Evolutionary conservation across 2,113 vertebrate species (phyloP).

Genomic region (Forbesichthys papilliferus): DNA sequence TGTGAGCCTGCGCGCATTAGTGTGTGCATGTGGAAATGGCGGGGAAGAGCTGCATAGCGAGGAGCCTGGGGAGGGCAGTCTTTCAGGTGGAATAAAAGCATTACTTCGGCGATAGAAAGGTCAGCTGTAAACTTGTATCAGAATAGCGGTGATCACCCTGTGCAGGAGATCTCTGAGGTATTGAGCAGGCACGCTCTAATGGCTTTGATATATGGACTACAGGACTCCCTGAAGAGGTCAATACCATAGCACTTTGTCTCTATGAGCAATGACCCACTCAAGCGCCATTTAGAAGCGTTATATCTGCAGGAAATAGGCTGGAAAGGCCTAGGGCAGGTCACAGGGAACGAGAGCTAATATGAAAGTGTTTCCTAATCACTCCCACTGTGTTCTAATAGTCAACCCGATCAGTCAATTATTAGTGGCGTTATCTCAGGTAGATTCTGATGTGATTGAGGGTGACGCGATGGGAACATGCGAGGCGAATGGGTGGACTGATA

Average conservation of each 20-base stretch:
- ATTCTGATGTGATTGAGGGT: conserved; percentile 49
- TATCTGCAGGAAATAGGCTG: conserved; percentile 75
- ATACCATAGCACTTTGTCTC: conserved; percentile 76
- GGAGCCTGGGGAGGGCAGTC: conserved; percentile 18
- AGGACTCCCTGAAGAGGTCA: conserved; percentile 77
- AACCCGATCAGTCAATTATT: conserved; percentile 55
- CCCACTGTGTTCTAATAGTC: conserved; percentile 54
- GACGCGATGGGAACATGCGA: conserved; percentile 27
- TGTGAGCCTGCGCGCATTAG: background rate
- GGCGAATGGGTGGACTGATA: conserved; percentile 45
- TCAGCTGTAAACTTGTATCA: conserved; percentile 79
- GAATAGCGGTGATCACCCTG: conserved; percentile 79
- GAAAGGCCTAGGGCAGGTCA: conserved; percentile 63
- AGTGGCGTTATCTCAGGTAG: conserved; percentile 52
- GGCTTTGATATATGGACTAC: conserved; percentile 77
- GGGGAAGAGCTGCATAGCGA: background rate
- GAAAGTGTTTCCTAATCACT: conserved; percentile 67
- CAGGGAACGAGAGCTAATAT: conserved; percentile 58
- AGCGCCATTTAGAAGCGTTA: conserved; percentile 75
- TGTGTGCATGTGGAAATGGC: background rate
- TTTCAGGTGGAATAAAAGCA: conserved; percentile 76
- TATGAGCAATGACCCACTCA: conserved; percentile 76
- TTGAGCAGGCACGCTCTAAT: conserved; percentile 76
- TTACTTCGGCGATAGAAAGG: conserved; percentile 73
- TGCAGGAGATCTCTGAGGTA: conserved; percentile 78